These are phyloP conservation scores for Adineta ricciae DNA, from an alignment of 2,888 invertebrate genomes.

Conservation along the genomic window DNA sequence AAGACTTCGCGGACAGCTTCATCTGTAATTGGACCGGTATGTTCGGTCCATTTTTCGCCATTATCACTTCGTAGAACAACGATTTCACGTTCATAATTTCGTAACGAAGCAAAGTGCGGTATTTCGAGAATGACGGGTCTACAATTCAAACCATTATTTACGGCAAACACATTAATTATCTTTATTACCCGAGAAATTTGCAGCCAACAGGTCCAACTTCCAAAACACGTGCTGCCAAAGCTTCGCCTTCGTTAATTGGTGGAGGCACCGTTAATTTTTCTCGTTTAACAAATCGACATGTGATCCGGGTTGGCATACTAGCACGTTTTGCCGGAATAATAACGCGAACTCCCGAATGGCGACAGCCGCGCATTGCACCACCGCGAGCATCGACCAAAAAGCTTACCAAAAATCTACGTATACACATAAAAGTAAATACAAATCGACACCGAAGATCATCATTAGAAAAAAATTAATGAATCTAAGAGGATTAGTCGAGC, in stretches of 20 bases:
- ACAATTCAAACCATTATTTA: background rate
- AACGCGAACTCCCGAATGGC: constrained; percentile 92
- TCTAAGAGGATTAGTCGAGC: background rate
- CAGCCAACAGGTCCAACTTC: constrained; percentile 93
- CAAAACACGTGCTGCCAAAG: constrained; percentile 82
- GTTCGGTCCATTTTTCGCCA: constrained; percentile 96
- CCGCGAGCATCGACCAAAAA: constrained; percentile 98
- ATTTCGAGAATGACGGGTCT: constrained; percentile 69
- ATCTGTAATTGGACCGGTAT: constrained; percentile 86
- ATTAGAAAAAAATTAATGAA: background rate
- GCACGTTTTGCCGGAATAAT: constrained; percentile 95
- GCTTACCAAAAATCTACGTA: constrained; percentile 84
- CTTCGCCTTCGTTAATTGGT: constrained; percentile 96
- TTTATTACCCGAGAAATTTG: constrained; percentile 64
- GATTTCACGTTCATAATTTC: constrained; percentile 90
- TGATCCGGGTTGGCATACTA: constrained; percentile 88
- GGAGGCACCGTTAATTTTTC: constrained; percentile 73
- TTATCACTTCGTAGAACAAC: constrained; percentile 93
- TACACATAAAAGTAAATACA: constrained; percentile 25
- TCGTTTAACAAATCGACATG: constrained; percentile 79
- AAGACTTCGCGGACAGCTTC: constrained; percentile 84
- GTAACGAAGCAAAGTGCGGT: constrained; percentile 93
- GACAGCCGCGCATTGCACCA: constrained; percentile 94
- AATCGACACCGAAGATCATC: too few relatives aligned
- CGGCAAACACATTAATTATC: too few relatives aligned